These are phyloP conservation scores for Vireo griseus DNA, from an alignment of 2,797 vertebrate genomes.

Conservation along the genomic window DNA sequence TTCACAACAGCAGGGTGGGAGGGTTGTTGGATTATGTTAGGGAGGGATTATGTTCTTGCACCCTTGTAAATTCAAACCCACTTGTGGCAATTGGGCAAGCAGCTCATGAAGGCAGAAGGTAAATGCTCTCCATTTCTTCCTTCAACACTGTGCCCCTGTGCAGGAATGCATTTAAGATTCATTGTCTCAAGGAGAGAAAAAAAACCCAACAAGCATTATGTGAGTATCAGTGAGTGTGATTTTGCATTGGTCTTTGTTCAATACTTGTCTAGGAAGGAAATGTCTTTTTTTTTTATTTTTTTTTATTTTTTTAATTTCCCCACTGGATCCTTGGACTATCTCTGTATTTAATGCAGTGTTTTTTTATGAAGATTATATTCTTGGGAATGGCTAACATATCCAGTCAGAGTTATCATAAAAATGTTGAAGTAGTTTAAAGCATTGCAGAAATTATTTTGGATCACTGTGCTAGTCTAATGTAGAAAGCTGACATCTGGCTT, in stretches of 20 bases:
- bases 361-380: neutral
- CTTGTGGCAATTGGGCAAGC: neutral
- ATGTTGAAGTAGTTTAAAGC: neutral
- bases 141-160: neutral
- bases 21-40: neutral
- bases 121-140: neutral
- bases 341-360: neutral
- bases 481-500: neutral
- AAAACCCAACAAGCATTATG: fast-evolving
- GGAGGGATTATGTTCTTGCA: neutral
- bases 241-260: neutral
- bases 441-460: neutral
- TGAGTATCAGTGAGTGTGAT: neutral
- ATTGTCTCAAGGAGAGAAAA: neutral
- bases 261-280: neutral
- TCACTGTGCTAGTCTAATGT: neutral
- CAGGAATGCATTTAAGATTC: neutral
- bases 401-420: neutral
- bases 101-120: neutral
- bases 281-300: neutral
- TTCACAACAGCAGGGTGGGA: neutral
- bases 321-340: neutral
- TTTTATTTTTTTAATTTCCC: neutral
- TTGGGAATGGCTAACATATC: neutral
- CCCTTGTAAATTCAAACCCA: neutral